Base-by-base conservation (phyloP, 2,888 invertebrate genomes). In the Bibio marci region DNA sequence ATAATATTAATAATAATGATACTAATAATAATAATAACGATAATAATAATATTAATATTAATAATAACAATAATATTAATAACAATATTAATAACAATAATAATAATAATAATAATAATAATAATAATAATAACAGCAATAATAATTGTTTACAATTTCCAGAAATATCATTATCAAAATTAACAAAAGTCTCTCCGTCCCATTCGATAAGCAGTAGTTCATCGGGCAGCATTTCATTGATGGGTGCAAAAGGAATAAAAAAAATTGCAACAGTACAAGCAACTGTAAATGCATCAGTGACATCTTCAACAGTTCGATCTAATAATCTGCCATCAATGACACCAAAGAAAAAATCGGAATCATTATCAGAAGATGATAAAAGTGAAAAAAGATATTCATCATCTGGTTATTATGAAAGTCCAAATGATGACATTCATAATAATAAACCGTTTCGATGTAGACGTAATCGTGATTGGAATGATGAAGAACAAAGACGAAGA, bases 361-460 rank as follows among this genome's bases (percentile, higher is more conserved):
- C 77, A 7, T 52, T 72, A 40, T 73, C 73, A 7, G 77, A 78
- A 50, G 77, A 77, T 49, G 77, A 78, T 54, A 64, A 73, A 53
- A 76, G 76, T 59, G 74, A 67, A 45, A 53, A 59, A 41, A 73
- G 75, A 44, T 78, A 78, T 56, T 78, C 78, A 26, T 78, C 78
- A 5, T 77, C 79, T 3, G 79, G 79, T 2, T 78, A 79, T 56
- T 78, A 78, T 53, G 79, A 79, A 57, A 78, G 78, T 54, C 76
- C 78, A 12, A 22, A 22, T 22, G 8, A 22, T 22, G 22, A 22
- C 4, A 4, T 8, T 4, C 4, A 4, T 22, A 41, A 44, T 27
- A 38, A 36, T 8, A 43, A 37, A 41, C 36, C 41, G 28, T 19
- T 35, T 13, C 41, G 43, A 10, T 52, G 53, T 39, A 51, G 60